These are phyloP conservation scores for Limnodromus scolopaceus DNA, from an alignment of 2,797 vertebrate species.

Conservation along the genomic window DNA sequence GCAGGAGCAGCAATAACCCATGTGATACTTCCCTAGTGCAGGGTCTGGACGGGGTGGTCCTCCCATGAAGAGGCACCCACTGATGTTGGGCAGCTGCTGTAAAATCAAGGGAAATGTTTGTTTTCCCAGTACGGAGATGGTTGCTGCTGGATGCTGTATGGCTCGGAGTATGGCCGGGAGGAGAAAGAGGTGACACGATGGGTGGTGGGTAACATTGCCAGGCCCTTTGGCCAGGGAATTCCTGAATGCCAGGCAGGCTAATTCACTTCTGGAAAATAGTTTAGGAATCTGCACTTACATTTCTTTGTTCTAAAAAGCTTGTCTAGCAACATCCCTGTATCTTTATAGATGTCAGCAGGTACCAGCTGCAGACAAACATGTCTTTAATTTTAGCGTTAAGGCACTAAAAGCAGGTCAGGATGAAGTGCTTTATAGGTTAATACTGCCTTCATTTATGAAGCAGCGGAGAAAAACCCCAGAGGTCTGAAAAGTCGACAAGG, in stretches of 20 bases:
- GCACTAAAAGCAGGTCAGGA: background rate
- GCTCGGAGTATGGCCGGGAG: fast-evolving
- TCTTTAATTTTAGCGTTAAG: background rate
- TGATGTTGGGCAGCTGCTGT: fast-evolving
- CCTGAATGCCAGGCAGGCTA: background rate
- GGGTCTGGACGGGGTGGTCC: fast-evolving
- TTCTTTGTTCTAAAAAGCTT: background rate
- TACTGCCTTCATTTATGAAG: background rate
- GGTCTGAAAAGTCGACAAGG: background rate
- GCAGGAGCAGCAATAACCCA: background rate
- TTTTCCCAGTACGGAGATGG: fast-evolving
- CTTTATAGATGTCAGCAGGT: background rate
- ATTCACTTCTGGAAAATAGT: background rate
- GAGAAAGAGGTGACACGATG: fast-evolving
- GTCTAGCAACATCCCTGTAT: background rate
- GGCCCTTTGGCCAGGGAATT: fast-evolving
- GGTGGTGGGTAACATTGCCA: fast-evolving
- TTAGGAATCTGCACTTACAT: background rate
- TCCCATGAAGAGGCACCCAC: fast-evolving
- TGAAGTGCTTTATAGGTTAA: background rate
- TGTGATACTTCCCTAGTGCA: fast-evolving
- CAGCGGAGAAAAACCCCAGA: background rate
- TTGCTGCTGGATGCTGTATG: fast-evolving
- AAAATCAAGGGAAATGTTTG: fast-evolving
- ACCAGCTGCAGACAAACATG: fast-evolving